Evolutionary conservation across 2,888 invertebrate species (phyloP), one percentile per base, ranked within the genome.

Genomic region (Cremastobaeus sp.): DNA sequence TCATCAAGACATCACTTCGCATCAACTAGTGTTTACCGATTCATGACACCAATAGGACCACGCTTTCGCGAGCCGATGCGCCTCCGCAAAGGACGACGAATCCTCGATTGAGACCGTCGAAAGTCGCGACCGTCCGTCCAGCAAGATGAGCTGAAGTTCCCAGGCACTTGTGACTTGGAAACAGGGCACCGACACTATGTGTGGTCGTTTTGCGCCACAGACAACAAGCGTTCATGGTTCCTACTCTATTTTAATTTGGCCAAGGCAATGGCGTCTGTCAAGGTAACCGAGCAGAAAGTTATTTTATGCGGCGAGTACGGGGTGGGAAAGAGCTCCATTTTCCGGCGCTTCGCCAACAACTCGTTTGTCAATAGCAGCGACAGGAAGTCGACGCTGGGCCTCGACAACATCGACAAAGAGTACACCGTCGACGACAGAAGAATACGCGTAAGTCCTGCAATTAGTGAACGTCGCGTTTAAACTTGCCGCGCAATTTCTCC

Each of bases 291-390:
- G 82, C 92, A 95, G 81, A 97, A 97, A 91, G 94, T 98, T 30
- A 97, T 98, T 84, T 89, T 98, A 69, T 96, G 96, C 88, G 97
- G 98, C 34, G 97, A 98, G 90, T 98, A 95, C 89, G 97, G 97
- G 62, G 97, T 97, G 15, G 97, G 98, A 30, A 98, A 98, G 89
- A 96, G 95, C 86, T 97, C 97, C 15, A 89, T 97, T 79, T 98
- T 98, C 87, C 91, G 97, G 60, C 91, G 97, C 77, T 98, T 96
- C 88, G 93, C 96, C 66, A 96, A 94, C 84, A 93, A 96, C 88
- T 93, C 93, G n/a, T 96, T 95, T 87, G 91, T 95, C n/a, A 92
- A 93, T 14, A 92, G 93, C 68, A 92, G 92, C 9, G 95, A 95
- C 85, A 91, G 95, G 86, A 92, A 94, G 85, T 95, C 97, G 4